Evolutionary conservation across 2,113 vertebrate genomes (phyloP), one percentile per base, ranked within the genome.

Genomic region (Callocephalon fimbriatum): DNA sequence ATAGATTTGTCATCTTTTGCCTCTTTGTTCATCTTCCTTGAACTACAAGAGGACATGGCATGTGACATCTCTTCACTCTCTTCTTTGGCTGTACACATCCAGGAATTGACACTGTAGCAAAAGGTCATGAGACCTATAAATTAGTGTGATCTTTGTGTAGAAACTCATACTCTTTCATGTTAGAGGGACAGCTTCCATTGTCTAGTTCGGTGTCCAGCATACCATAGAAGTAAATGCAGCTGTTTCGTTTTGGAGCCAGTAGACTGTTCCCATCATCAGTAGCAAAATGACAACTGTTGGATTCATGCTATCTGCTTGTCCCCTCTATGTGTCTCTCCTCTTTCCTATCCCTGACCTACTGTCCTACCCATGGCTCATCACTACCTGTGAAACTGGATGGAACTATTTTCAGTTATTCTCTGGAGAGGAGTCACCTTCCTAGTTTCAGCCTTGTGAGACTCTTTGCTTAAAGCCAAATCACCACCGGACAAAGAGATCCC

Each of bases 211-310:
- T 58, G 53, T 58, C 74, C 11, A 88, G 45, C 62, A 90, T 70
- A 67, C 37, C 62, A 22, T 0, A 84, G 54, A 74, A 88, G 61
- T 38, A 93, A 95, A 77, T 67, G 72, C 72, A 94, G 75, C 54
- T 90, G 78, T 73, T 96, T 80, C 7, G 12, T 86, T 95, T 79
- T 73, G 78, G 65, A 95, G 44, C 78, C 93, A 88, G 48, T 42
- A 76, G 48, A 61, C 74, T 67, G 29, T 23, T 92, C 50, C 53
- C 58, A 80, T 7, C 53, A 86, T 2, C 62, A 70, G 71, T 4
- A 80, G 61, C 63, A 84, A 91, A 91, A 68, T 44, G 62, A 83
- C 88, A 86, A 67, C 58, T 75, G 65, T 78, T 93, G 50, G 58
- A 54, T 58, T 71, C 1, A 0, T 44, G 50, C 17, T 92, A 11